Evolutionary conservation across 2,113 vertebrate genomes (phyloP), one percentile per base, ranked within the genome.

Genomic region (Notechis scutatus): DNA sequence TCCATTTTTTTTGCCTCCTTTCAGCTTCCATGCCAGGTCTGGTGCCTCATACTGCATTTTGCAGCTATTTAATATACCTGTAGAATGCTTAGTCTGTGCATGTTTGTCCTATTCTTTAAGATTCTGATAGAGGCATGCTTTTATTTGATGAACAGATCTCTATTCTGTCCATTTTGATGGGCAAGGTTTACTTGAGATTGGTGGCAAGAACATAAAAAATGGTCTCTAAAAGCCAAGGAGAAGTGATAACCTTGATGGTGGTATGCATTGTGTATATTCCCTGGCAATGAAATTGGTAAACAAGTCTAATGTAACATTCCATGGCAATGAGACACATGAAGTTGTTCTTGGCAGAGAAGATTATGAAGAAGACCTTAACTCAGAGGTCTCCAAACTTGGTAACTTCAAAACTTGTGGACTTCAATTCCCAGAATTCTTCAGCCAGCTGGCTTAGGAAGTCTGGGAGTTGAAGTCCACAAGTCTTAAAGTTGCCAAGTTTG

Each of bases 291-390:
- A 98, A 91, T 0, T 97, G 97, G 90, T 97, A 96, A 47, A 97
- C 97, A 1, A 98, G 97, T 23, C 97, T 98, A 55, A 98, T 94
- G 94, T 96, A 98, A 45, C 96, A 97, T 93, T 98, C 97, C 93
- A 98, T 69, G 11, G 97, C 97, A 34, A 98, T 98, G 39, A 98
- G 96, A 91, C 98, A 97, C 39, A 98, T 95, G 94, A 98, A 98
- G 92, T 96, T 95, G 18, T 98, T 95, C 26, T 97, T 98, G 92
- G 97, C 97, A 1, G 98, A 98, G 91, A 98, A 93, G 69, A 97
- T 98, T 0, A 98, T 97, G 21, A 97, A 97, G 91, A 98, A 98
- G 42, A 97, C 95, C 59, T 2, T 90, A 92, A 1, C 96, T 50
- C 47, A 50, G 47, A 50, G 47, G 47, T 50, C 47, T 50, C 47